Conservation (phyloP, 2,113 vertebrate species). For the Phrynocephalus versicolor region DNA sequence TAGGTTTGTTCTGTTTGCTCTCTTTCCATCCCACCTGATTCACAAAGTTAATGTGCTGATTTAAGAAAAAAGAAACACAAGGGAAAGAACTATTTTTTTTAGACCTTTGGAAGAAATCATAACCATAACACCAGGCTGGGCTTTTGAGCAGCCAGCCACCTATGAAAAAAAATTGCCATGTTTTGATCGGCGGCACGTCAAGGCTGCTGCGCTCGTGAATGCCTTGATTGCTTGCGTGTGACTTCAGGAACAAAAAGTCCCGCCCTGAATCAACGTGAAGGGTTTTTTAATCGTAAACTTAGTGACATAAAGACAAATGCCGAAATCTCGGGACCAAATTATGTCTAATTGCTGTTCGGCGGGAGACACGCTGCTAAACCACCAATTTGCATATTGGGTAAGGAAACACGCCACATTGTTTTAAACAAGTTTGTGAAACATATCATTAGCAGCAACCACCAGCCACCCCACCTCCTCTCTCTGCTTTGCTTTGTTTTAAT, state of each 20-base stretch:
- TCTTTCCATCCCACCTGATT: too few species aligned
- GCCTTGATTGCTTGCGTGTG: conserved; percentile 55
- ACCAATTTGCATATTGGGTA: conserved; percentile 60
- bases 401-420: conserved; percentile 62
- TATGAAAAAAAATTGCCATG: conserved; percentile 46
- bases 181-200: conserved; percentile 23
- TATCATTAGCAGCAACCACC: conserved; percentile 56
- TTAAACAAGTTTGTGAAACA: conserved; percentile 60
- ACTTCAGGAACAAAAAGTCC: conserved; percentile 45
- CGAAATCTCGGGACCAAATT: conserved; percentile 66
- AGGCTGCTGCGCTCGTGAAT: conserved; percentile 44
- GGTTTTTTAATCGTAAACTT: conserved; percentile 55
- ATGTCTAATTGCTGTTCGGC: conserved; percentile 62
- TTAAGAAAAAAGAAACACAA: too few species aligned
- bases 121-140: neutral
- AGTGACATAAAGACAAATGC: conserved; percentile 65
- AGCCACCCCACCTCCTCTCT: conserved; percentile 42
- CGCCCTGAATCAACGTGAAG: conserved; percentile 44
- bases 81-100: too few species aligned
- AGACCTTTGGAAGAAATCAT: too few species aligned
- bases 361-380: conserved; percentile 61
- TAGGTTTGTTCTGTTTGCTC: neutral
- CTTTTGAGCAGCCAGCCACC: neutral
- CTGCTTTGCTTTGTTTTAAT: conserved; percentile 6
- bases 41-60: too few species aligned